Evolutionary conservation across 2,888 invertebrate genomes (phyloP).

Genomic region (Bibio marci): DNA sequence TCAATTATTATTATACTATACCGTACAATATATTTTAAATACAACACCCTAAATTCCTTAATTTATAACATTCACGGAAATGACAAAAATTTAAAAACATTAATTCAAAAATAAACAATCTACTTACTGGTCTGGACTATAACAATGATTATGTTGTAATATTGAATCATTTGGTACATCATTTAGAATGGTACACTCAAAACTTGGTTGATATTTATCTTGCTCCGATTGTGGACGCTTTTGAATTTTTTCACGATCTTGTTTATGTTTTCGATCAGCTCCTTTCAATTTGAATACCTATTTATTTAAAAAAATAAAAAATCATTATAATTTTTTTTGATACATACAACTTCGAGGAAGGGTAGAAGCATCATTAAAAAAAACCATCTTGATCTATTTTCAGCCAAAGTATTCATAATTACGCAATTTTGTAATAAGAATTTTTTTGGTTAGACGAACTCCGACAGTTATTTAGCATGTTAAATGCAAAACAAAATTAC

Average conservation of each 20-base stretch:
- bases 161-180: constrained; percentile 46
- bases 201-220: constrained; percentile 89
- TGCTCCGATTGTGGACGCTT: constrained; percentile 66
- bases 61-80: background rate
- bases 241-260: constrained; percentile 86
- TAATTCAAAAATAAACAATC: background rate
- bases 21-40: too few relatives aligned
- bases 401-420: too few relatives aligned
- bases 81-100: background rate
- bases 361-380: background rate
- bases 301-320: constrained; percentile 3
- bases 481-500: too few relatives aligned
- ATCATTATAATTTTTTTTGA: constrained; percentile 1
- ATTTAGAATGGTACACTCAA: constrained; percentile 83
- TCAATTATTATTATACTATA: too few relatives aligned
- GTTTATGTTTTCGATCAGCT: constrained; percentile 92
- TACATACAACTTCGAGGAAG: too few relatives aligned
- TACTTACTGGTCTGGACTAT: constrained; percentile 30
- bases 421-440: too few relatives aligned
- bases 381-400: too few relatives aligned
- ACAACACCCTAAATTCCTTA: background rate
- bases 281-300: constrained; percentile 80
- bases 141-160: constrained; percentile 19
- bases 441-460: too few relatives aligned
- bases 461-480: too few relatives aligned